These are phyloP conservation scores for Melanostigma gelatinosum DNA, from an alignment of 2,113 vertebrate species.

Conservation along the genomic window DNA sequence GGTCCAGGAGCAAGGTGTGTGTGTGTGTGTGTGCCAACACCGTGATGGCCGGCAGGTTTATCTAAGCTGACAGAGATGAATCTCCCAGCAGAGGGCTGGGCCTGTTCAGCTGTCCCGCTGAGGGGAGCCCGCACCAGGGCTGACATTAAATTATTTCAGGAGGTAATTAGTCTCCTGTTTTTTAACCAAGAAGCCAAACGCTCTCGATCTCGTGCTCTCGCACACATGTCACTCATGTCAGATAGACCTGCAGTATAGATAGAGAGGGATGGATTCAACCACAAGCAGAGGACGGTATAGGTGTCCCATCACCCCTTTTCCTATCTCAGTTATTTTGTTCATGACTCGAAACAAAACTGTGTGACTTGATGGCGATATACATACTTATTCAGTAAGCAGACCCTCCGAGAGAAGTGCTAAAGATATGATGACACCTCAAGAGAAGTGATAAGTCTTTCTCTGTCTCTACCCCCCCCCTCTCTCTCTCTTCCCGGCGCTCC, in stretches of 20 bases:
- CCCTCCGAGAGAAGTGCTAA: conserved; percentile 65
- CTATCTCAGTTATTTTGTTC: conserved; percentile 61
- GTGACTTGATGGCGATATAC: conserved; percentile 62
- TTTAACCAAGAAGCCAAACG: conserved; percentile 69
- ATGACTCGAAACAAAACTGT: conserved; percentile 58
- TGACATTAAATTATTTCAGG: conserved; percentile 92
- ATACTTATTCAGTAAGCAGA: conserved; percentile 62
- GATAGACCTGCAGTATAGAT: not conserved
- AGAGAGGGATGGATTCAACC: conserved; percentile 4
- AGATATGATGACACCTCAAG: conserved; percentile 75
- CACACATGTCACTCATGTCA: conserved; percentile 27
- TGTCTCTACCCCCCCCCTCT: not conserved
- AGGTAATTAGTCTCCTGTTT: conserved; percentile 89
- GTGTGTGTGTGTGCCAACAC: conserved; percentile 78
- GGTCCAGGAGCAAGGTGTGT: conserved; percentile 64
- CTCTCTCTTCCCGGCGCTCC: not conserved
- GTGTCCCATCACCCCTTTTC: conserved; percentile 38
- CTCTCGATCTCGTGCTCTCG: conserved; percentile 41
- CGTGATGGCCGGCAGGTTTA: conserved; percentile 88
- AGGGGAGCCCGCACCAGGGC: conserved; percentile 83
- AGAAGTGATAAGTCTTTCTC: not conserved
- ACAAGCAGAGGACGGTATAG: not conserved
- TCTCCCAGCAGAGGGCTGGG: conserved; percentile 87
- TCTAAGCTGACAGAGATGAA: conserved; percentile 89
- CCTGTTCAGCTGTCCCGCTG: conserved; percentile 86